Evolutionary conservation across 2,888 invertebrate genomes (phyloP), one percentile per base, ranked within the genome.

Genomic region (Siphonodentalium dalli): DNA sequence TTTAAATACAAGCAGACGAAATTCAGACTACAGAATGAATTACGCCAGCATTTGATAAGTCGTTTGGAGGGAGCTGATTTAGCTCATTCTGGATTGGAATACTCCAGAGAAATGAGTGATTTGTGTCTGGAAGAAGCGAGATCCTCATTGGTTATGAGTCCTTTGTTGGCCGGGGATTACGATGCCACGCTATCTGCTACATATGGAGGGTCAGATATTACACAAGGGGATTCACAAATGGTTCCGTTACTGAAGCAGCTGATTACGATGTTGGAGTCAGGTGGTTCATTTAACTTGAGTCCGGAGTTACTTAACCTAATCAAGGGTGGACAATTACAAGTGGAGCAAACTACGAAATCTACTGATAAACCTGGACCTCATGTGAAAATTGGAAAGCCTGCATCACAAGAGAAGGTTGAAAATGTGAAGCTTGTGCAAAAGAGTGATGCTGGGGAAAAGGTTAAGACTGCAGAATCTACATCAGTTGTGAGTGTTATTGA

Each of bases 241-340:
- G 66, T 77, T n/a, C 77, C 79, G 4, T 62, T 79, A 29, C 59
- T 79, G 52, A 74, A 73, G 48, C 77, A 79, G 56, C 63, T 79
- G 43, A 72, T 79, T 24, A 71, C 71, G 8, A 61, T 79, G 68
- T 59, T 79, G 29, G 75, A 79, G 57, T 66, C 72, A 18, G 78
- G 78, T 11, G 73, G 72, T 28, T 77, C 77, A 3, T 77, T 77
- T 63, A 66, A 67, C 35, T 55, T 77, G 48, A 70, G 73, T 0
- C 63, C 74, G 15, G 72, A 77, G 35, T 55, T 75, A 18, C 53
- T 76, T 44, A 73, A 71, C 49, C 40, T 74, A 37, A 68, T 76
- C 35, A 69, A 68, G 35, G 53, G 45, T 8, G 55, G 42, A 15
- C 35, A 44, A 39, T 54, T 53, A 18, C 66, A 61, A 40, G 66